A percentile compares a stretch with the other conserved stretches of the same genome.
Evolutionary conservation across 92 coral and sea anemone genomes (phyloP).

Genomic region (Zoanthus gigantus): DNA sequence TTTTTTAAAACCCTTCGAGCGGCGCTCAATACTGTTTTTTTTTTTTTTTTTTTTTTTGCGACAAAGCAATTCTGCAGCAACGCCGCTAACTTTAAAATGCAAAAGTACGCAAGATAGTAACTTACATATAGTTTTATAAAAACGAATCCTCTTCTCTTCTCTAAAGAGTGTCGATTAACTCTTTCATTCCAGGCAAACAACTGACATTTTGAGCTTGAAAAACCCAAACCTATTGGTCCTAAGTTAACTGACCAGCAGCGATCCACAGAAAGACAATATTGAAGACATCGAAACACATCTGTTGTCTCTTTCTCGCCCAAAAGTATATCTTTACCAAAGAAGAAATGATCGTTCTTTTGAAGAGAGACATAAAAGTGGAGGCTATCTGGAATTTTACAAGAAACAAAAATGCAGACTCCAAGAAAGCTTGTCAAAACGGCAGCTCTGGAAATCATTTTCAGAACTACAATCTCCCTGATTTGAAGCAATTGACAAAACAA

Average conservation of each 20-base stretch:
- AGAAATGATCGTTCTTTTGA: slow-evolving; percentile 1
- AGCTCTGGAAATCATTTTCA: neutral
- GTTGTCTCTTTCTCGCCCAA: neutral
- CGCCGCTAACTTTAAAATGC: neutral
- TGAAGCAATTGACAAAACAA: neutral
- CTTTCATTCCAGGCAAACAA: neutral
- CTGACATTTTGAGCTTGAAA: neutral
- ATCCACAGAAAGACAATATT: neutral
- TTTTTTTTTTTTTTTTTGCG: too few species aligned
- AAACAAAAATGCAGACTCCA: neutral
- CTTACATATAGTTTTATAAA: slow-evolving; percentile 7
- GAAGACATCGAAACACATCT: neutral
- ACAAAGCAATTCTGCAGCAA: too few species aligned
- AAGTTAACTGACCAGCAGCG: neutral
- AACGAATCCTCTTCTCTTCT: neutral
- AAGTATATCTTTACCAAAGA: neutral
- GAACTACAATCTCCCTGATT: neutral
- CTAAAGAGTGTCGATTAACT: neutral
- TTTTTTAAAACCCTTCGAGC: too few species aligned
- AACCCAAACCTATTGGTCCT: neutral
- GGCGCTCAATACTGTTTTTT: too few species aligned
- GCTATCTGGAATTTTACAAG: neutral
- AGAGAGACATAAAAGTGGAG: neutral
- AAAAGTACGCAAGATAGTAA: neutral
- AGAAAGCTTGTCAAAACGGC: neutral